These are phyloP conservation scores for Apantesis nais DNA, from an alignment of 2,888 invertebrate genomes.

Conservation along the genomic window DNA sequence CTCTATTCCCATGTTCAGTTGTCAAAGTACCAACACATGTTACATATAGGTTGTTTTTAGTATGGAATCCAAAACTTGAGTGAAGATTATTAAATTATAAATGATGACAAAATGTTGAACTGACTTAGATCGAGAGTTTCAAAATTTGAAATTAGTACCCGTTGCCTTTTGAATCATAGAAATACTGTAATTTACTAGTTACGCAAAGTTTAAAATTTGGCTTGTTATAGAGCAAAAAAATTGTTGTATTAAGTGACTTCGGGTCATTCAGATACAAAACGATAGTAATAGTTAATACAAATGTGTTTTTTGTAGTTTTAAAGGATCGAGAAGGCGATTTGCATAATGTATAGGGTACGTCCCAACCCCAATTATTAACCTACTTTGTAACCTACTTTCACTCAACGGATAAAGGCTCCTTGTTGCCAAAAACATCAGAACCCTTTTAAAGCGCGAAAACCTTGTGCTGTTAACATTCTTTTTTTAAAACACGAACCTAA, in stretches of 20 bases:
- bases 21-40: no score
- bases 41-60: no score
- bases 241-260: no score
- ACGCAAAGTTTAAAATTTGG: background rate
- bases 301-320: no score
- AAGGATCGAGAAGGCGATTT: no score
- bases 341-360: slow-evolving; percentile 33
- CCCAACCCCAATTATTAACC: slow-evolving; percentile 54
- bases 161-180: background rate
- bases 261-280: no score
- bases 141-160: no score
- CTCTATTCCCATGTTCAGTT: no score
- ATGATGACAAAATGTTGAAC: background rate
- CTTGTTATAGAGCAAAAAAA: background rate
- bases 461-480: slow-evolving; percentile 28
- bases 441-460: slow-evolving; percentile 38
- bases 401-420: slow-evolving; percentile 44
- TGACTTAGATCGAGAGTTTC: background rate
- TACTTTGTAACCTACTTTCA: slow-evolving; percentile 53
- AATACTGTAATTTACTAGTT: background rate
- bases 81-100: no score
- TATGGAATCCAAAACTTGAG: no score
- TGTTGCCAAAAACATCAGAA: slow-evolving; percentile 44
- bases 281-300: no score
- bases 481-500: slow-evolving; percentile 17